Base-by-base conservation (phyloP, 2,888 invertebrate genomes). In the Epinotia brunnichana region DNA sequence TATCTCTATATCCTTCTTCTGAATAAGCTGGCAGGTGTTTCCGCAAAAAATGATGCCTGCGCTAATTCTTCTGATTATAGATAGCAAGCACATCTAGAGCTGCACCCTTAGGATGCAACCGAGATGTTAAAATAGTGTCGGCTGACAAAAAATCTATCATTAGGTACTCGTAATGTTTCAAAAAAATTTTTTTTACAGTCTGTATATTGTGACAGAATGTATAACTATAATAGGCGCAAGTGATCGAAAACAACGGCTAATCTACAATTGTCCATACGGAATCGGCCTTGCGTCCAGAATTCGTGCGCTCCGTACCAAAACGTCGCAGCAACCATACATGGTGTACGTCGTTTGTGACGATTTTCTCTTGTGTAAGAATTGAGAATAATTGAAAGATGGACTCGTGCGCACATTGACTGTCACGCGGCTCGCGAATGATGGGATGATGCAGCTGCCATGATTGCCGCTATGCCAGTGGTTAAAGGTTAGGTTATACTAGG, bases 381-480 rank as follows among this genome's bases (percentile, higher is more conserved):
- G 90, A 89, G 86, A 82, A 84, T 83, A 89, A 90, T 90, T 90
- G 90, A 85, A 87, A 85, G 88, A 89, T 86, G 83, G 84, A 80
- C 81, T 82, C 78, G 76, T 80, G 83, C 83, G 86, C 81, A 86
- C 87, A 84, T 87, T 85, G 86, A 81, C 82, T 86, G 85, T 87
- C 89, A 88, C 88, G 89, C 86, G 81, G 79, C 75, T 77, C 75
- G 76, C 81, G 89, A 82, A 82, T 88, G 89, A 78, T 80, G 78
- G 77, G 76, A 77, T 82, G 80, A 82, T 83, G 85, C 82, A 82
- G 80, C 78, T 79, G 83, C 76, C 62, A 72, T 68, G 24, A 79
- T 78, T 77, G 74, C 76, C 76, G 79, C 77, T 82, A 66, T 74
- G 64, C 61, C 62, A 48, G 61, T 54, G 68, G 67, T 70, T 70